Conservation (phyloP, 2,797 vertebrate genomes). For the Rhadinocentrus ornatus region DNA sequence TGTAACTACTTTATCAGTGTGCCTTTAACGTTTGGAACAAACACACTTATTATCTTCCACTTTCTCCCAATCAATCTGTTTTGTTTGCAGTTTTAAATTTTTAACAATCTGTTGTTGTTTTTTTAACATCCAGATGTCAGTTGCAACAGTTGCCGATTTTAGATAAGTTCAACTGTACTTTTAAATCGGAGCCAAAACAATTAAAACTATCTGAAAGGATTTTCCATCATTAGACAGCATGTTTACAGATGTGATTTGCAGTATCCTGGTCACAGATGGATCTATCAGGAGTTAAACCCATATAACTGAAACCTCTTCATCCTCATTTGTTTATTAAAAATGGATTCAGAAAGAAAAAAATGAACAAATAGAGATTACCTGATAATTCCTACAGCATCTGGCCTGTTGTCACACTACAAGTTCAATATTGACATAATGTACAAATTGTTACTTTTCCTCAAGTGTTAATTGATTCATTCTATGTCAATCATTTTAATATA, state of each 20-base stretch:
- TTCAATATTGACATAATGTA: slow-evolving; percentile 15
- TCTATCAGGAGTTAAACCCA: slow-evolving; percentile 28
- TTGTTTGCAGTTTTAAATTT: slow-evolving; percentile 14
- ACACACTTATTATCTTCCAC: slow-evolving; percentile 15
- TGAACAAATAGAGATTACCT: neutral
- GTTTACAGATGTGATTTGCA: slow-evolving; percentile 36
- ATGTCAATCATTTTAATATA: slow-evolving; percentile 4
- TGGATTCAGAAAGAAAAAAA: slow-evolving; percentile 43
- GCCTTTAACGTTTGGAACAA: slow-evolving; percentile 52
- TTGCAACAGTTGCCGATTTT: slow-evolving; percentile 28
- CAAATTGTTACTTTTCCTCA: slow-evolving; percentile 2
- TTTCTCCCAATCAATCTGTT: slow-evolving; percentile 22
- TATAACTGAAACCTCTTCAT: slow-evolving; percentile 52
- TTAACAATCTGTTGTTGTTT: slow-evolving; percentile 4
- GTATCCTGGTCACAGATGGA: slow-evolving; percentile 51
- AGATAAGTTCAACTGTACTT: neutral
- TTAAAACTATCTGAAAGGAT: slow-evolving; percentile 8
- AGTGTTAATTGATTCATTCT: slow-evolving; percentile 22
- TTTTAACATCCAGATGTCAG: neutral
- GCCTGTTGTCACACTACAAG: neutral
- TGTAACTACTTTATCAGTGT: slow-evolving; percentile 52
- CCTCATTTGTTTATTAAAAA: slow-evolving; percentile 40
- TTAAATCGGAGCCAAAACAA: slow-evolving; percentile 8
- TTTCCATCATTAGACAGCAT: slow-evolving; percentile 9
- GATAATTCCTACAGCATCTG: neutral